These are phyloP conservation scores for Aleiodes testaceus DNA, from an alignment of 2,888 invertebrate species.

Conservation along the genomic window DNA sequence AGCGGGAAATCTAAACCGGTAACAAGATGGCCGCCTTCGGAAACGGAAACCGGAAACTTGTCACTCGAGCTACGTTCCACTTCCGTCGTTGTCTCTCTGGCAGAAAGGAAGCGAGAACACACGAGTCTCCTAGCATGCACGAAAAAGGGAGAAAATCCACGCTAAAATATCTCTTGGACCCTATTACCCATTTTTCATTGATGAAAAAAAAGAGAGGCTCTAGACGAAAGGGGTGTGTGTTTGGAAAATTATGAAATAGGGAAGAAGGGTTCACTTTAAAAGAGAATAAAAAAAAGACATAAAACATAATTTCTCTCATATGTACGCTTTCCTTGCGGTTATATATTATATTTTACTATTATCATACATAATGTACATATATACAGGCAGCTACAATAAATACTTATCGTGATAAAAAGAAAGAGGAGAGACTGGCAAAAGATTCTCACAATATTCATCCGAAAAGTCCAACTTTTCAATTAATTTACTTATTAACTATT, in stretches of 20 bases:
- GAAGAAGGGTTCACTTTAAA: neutral
- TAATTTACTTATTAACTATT: constrained; percentile 17
- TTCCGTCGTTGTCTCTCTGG: constrained; percentile 63
- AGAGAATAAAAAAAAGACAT: neutral
- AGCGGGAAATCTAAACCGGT: constrained; percentile 68
- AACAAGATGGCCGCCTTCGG: constrained; percentile 72
- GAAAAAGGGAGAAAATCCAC: constrained; percentile 6
- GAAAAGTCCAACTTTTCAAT: constrained; percentile 21
- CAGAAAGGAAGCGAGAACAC: constrained; percentile 58
- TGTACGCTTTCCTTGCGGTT: constrained; percentile 57
- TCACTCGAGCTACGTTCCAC: constrained; percentile 70
- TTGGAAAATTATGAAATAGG: neutral
- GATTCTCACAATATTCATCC: constrained; percentile 21
- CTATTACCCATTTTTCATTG: constrained; percentile 23
- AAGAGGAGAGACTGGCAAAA: constrained; percentile 26
- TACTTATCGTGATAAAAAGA: constrained; percentile 51
- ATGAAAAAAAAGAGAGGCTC: constrained; percentile 13
- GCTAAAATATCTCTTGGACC: constrained; percentile 1
- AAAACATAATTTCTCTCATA: constrained; percentile 62
- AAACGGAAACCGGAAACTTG: constrained; percentile 73
- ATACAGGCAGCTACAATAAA: constrained; percentile 67
- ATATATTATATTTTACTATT: constrained; percentile 56
- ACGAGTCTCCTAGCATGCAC: neutral
- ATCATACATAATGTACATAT: constrained; percentile 72
- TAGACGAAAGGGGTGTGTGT: neutral